phyloP scores from a whole-genome alignment of 2,797 vertebrate genomes.

The Emydoidea blandingii region DNA sequence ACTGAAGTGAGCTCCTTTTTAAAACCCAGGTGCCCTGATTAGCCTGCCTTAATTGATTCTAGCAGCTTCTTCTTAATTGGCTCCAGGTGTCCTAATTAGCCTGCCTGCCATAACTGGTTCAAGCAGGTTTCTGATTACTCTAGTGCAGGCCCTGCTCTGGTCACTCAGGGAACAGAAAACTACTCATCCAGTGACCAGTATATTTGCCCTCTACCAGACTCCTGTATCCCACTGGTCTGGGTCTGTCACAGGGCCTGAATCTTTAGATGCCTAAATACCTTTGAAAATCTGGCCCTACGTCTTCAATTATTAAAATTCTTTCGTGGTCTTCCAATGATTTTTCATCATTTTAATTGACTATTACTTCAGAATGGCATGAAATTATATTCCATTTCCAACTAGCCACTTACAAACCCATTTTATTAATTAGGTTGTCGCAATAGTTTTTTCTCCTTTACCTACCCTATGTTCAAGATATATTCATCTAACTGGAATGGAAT shows the following conservation, averaged over 20 bases:
- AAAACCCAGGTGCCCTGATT: no score
- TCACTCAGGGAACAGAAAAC: no score
- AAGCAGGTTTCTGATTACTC: no score
- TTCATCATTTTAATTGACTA: background rate
- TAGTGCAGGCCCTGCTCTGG: no score
- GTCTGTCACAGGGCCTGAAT: background rate
- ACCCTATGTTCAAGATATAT: background rate
- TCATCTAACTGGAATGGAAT: background rate
- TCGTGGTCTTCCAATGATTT: background rate
- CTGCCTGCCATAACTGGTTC: no score
- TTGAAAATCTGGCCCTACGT: background rate
- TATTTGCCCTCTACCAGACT: no score
- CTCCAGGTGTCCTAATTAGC: no score
- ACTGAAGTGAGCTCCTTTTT: no score
- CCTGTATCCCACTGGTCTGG: no score
- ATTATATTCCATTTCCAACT: background rate
- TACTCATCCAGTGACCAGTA: no score
- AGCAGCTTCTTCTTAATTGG: no score
- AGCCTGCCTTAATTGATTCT: no score
- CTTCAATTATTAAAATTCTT: slow-evolving; percentile 19
- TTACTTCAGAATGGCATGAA: background rate
- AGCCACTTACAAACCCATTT: background rate
- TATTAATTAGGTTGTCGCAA: background rate
- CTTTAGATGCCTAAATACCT: background rate
- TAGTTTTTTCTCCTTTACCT: background rate